These are phyloP conservation scores for Leptothorax acervorum DNA, from an alignment of 2,888 invertebrate genomes.

Conservation along the genomic window DNA sequence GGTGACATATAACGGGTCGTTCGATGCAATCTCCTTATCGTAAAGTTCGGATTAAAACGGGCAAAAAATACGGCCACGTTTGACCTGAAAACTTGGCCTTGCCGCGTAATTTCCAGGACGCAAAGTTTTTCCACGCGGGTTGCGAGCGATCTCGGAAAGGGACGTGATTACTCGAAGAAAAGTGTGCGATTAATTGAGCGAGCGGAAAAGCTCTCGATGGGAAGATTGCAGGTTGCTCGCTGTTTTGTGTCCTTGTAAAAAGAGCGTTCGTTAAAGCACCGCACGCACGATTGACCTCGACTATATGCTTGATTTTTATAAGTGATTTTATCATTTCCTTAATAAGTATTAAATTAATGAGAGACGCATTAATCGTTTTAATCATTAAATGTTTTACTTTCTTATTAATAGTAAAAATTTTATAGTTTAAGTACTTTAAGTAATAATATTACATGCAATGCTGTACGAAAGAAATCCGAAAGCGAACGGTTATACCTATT, in stretches of 20 bases:
- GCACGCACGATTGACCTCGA: not conserved
- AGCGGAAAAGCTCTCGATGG: slow-evolving; percentile 13
- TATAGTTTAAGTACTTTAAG: not conserved
- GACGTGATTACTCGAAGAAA: slow-evolving; percentile 30
- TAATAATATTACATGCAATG: not conserved
- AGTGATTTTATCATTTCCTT: not conserved
- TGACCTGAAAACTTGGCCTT: slow-evolving; percentile 60
- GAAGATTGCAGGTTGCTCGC: not conserved
- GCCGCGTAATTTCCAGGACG: slow-evolving; percentile 52
- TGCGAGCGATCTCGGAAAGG: slow-evolving; percentile 11
- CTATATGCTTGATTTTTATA: not conserved
- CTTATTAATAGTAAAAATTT: not conserved
- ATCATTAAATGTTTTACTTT: not conserved
- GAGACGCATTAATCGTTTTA: not conserved
- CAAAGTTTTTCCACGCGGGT: slow-evolving; percentile 36
- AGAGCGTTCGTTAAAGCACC: slow-evolving; percentile 10
- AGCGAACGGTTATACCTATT: not conserved
- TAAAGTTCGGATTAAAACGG: slow-evolving; percentile 72
- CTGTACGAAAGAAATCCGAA: not conserved
- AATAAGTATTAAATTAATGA: not conserved
- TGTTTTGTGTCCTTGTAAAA: slow-evolving; percentile 24
- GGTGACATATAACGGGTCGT: slow-evolving; percentile 69
- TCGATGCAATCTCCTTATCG: slow-evolving; percentile 75
- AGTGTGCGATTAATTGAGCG: slow-evolving; percentile 46
- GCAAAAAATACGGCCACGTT: slow-evolving; percentile 64